Evolutionary conservation across 1,140 invertebrate genomes (phyloP).

Genomic region (Drosophila tsacasi): DNA sequence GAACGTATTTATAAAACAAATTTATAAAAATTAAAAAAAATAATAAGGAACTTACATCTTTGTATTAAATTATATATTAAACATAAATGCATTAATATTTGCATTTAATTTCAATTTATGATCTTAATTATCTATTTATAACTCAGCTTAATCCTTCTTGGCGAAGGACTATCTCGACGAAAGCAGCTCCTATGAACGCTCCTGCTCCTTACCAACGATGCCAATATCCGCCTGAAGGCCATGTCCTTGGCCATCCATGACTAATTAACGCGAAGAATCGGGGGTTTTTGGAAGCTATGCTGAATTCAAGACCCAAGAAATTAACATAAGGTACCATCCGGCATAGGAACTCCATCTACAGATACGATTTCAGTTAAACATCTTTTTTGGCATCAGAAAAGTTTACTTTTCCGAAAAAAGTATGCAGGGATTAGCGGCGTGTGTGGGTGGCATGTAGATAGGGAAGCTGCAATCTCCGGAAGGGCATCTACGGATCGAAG

Average conservation of each 20-base stretch:
- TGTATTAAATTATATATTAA: no score
- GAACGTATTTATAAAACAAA: no score
- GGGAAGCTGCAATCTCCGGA: slow-evolving; percentile 12
- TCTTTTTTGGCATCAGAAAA: background rate
- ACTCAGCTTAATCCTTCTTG: background rate
- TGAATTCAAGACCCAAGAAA: background rate
- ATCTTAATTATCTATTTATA: background rate
- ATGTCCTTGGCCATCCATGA: background rate
- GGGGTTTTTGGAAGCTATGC: no score
- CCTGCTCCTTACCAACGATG: background rate
- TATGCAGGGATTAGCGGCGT: slow-evolving; percentile 10
- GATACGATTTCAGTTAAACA: background rate
- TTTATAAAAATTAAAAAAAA: no score
- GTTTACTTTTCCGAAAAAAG: background rate
- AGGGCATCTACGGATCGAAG: slow-evolving; percentile 23
- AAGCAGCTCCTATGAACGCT: background rate
- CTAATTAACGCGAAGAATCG: background rate
- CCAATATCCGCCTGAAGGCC: background rate
- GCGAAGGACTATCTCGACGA: background rate
- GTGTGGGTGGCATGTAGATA: background rate
- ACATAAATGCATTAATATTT: no score
- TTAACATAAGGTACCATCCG: background rate
- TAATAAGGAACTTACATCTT: no score
- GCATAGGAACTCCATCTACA: background rate
- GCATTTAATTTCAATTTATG: background rate